Evolutionary conservation across 2,888 invertebrate species (phyloP).

Genomic region (Himalopsyche tibetana): DNA sequence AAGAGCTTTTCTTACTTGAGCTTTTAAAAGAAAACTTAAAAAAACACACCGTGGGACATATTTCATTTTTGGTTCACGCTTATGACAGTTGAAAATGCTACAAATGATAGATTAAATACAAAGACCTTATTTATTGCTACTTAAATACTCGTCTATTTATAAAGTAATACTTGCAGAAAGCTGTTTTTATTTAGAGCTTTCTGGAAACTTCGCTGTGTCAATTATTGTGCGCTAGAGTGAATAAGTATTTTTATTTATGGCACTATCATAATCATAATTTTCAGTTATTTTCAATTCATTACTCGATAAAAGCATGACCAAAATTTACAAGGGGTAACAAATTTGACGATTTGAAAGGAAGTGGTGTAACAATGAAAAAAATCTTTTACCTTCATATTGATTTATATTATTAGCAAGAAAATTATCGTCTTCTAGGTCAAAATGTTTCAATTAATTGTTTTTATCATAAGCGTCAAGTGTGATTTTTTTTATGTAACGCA

Average conservation of each 20-base stretch:
- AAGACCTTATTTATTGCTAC: conserved; percentile 38
- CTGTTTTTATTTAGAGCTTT: conserved; percentile 28
- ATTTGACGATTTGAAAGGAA: no score
- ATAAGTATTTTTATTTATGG: background rate
- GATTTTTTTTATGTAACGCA: no score
- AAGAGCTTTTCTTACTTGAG: conserved; percentile 28
- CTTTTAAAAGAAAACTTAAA: conserved; percentile 44
- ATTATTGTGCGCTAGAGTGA: background rate
- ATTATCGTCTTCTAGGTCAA: no score
- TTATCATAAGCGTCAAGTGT: no score
- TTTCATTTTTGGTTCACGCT: conserved; percentile 56
- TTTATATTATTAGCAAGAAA: no score
- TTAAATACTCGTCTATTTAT: conserved; percentile 37
- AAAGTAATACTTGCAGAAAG: conserved; percentile 3
- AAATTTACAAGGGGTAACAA: no score
- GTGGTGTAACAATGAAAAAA: no score
- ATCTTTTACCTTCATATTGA: no score
- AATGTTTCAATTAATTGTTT: no score
- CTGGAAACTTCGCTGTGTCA: background rate
- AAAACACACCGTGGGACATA: conserved; percentile 50
- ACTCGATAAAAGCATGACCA: no score
- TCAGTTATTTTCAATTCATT: no score
- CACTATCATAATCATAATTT: no score
- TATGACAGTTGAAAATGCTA: conserved; percentile 50
- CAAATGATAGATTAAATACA: conserved; percentile 43